These are phyloP conservation scores for Addax nasomaculatus DNA, from an alignment of 2,113 vertebrate species.

Conservation along the genomic window DNA sequence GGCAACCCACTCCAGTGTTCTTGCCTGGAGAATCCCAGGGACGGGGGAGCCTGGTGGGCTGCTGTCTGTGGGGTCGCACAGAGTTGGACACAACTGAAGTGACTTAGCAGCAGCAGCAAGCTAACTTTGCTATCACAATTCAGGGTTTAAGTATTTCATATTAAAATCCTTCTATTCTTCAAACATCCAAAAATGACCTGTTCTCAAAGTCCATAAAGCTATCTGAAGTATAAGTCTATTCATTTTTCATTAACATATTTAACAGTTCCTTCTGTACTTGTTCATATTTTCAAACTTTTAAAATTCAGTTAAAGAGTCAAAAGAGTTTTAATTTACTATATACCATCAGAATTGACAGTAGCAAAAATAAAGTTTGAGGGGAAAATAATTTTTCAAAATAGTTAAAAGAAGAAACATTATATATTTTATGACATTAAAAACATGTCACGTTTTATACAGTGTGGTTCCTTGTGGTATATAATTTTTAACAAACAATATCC, in stretches of 20 bases:
- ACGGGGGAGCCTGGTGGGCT: too few relatives aligned
- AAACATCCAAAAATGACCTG: not conserved
- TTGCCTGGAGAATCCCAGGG: too few relatives aligned
- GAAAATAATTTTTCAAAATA: not conserved
- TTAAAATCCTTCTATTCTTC: not conserved
- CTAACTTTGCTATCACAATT: not conserved
- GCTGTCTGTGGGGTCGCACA: fast-evolving
- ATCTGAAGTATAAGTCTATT: not conserved
- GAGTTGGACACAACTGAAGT: too few relatives aligned
- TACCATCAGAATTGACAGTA: not conserved
- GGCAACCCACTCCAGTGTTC: too few relatives aligned
- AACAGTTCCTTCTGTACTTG: not conserved
- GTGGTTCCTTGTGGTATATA: not conserved
- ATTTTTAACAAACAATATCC: not conserved
- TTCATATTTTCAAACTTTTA: not conserved
- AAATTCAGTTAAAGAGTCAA: not conserved
- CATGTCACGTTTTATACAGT: not conserved
- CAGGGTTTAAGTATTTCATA: slow-evolving; percentile 23
- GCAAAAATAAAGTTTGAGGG: not conserved
- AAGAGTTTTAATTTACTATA: not conserved
- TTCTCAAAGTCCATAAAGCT: not conserved
- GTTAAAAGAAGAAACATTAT: not conserved
- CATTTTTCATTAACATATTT: not conserved
- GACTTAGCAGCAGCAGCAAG: not conserved
- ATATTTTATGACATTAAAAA: not conserved